phyloP scores from a whole-genome alignment of 1,140 invertebrate species.

The Polyergus mexicanus region DNA sequence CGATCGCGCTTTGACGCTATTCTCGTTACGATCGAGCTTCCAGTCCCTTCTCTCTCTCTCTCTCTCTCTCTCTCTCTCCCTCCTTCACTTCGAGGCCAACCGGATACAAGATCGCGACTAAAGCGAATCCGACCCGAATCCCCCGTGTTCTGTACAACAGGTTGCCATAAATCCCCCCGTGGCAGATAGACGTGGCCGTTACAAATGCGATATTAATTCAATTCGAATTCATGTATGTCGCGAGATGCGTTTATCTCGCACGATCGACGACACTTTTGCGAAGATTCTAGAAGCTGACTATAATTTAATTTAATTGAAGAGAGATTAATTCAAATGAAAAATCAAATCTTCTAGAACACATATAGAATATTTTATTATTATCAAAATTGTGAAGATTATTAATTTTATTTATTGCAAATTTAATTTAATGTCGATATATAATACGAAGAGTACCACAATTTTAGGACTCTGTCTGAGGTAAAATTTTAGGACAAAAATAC shows the following conservation, averaged over 20 bases:
- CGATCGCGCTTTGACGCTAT: slow-evolving; percentile 75
- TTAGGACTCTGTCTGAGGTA: not conserved
- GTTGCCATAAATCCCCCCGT: slow-evolving; percentile 51
- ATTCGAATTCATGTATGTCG: slow-evolving; percentile 16
- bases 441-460: not conserved
- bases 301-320: not conserved
- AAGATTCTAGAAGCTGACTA: not conserved
- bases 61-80: not conserved
- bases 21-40: slow-evolving; percentile 66
- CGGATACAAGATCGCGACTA: slow-evolving; percentile 64
- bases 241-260: slow-evolving; percentile 6
- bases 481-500: not conserved
- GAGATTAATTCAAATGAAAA: not conserved
- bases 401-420: not conserved
- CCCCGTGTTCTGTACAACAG: slow-evolving; percentile 59
- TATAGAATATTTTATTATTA: not conserved
- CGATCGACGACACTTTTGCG: slow-evolving; percentile 8
- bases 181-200: slow-evolving; percentile 11
- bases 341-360: not conserved
- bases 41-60: not conserved
- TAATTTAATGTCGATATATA: not conserved
- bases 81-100: slow-evolving; percentile 33
- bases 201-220: slow-evolving; percentile 52
- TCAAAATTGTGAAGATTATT: not conserved
- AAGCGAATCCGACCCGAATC: slow-evolving; percentile 50